Conservation (phyloP, 2,113 vertebrate genomes). For the Elgaria multicarinata region DNA sequence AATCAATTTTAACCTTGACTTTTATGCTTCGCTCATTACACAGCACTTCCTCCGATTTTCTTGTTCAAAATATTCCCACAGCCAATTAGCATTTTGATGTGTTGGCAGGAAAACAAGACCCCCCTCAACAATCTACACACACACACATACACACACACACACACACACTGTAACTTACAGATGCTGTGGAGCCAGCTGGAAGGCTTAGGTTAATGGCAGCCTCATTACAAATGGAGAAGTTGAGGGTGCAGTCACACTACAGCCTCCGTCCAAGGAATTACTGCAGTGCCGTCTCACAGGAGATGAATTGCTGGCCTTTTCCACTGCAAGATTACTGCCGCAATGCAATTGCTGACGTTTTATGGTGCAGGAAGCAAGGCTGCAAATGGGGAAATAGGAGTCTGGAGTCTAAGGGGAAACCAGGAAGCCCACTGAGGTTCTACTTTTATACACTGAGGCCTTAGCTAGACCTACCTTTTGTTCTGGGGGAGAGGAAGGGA, state of each 20-base stretch:
- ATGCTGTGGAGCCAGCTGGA: not conserved
- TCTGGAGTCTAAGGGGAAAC: not conserved
- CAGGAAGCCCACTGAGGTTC: conserved; percentile 30
- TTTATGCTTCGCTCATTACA: not conserved
- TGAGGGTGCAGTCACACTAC: not conserved
- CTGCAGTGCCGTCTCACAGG: conserved; percentile 8
- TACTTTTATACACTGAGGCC: conserved; percentile 11
- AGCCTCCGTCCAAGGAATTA: not conserved
- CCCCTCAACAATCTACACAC: too few species aligned
- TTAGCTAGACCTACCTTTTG: too few species aligned
- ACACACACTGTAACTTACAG: not conserved
- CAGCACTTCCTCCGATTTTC: not conserved
- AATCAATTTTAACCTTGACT: not conserved
- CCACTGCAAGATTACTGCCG: conserved; percentile 20
- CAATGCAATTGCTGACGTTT: conserved; percentile 42
- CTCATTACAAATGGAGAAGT: not conserved
- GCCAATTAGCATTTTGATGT: not conserved
- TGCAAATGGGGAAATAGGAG: conserved; percentile 8
- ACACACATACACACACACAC: not conserved
- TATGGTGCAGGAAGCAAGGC: not conserved
- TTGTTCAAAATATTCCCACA: not conserved
- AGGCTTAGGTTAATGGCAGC: not conserved
- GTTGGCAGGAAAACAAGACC: not conserved
- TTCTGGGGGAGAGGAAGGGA: too few species aligned
- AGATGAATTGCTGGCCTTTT: not conserved